Conservation (phyloP, 1,140 invertebrate genomes). For the Drosophila lacertosa region DNA sequence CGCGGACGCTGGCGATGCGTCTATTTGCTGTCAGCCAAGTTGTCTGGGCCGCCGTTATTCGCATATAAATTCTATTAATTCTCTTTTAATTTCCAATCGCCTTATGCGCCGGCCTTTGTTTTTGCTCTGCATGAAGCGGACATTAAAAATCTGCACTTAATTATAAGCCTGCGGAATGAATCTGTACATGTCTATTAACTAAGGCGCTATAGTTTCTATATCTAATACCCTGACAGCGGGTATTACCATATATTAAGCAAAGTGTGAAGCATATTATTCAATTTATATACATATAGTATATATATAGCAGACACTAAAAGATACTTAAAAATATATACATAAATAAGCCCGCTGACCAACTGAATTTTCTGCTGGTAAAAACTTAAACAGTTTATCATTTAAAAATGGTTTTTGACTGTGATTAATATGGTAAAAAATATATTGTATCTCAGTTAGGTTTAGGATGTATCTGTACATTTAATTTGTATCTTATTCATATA, state of each 20-base stretch:
- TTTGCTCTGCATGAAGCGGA: slow-evolving; percentile 36
- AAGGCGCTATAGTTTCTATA: background rate
- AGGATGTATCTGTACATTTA: no score
- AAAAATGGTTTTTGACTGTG: no score
- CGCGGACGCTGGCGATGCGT: slow-evolving; percentile 21
- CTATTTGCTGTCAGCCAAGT: slow-evolving; percentile 16
- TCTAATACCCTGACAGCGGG: slow-evolving; percentile 1
- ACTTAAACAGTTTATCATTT: no score
- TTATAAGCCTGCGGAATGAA: slow-evolving; percentile 8
- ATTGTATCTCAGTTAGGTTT: no score
- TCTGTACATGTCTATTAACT: background rate
- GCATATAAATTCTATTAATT: slow-evolving; percentile 72
- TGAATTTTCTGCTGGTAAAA: no score
- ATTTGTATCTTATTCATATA: no score
- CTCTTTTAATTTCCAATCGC: slow-evolving; percentile 72
- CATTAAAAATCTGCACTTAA: slow-evolving; percentile 30
- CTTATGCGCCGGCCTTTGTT: slow-evolving; percentile 68
- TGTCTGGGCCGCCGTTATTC: slow-evolving; percentile 60
- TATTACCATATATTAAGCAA: background rate
- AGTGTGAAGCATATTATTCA: background rate
- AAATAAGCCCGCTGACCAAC: background rate
- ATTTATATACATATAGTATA: background rate
- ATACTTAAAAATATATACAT: no score
- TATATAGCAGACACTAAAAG: background rate
- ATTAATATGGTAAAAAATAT: no score